Percentiles rank a stretch among this genome's conserved stretches.
Evolutionary conservation across 2,888 invertebrate genomes (phyloP).

Genomic region (Incurvaria masculella): DNA sequence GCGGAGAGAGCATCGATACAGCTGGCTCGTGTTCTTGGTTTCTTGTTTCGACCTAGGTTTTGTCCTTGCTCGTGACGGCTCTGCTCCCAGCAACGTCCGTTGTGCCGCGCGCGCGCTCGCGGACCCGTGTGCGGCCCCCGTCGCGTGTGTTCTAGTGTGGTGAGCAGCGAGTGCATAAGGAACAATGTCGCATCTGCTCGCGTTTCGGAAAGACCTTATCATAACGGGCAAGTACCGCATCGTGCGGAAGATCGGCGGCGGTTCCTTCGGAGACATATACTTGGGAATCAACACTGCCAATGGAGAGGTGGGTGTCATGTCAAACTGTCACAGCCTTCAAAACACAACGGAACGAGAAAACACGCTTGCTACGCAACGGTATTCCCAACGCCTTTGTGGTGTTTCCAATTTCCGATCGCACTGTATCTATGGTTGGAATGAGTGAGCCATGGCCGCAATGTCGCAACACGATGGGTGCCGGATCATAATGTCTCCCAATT

Average conservation of each 20-base stretch:
- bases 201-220: constrained; percentile 59
- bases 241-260: constrained; percentile 96
- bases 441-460: too few species aligned
- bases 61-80: neutral
- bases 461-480: too few species aligned
- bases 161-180: neutral
- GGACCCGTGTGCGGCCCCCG: neutral
- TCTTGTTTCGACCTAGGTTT: neutral
- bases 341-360: too few species aligned
- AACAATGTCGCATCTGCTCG: neutral
- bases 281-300: constrained; percentile 88
- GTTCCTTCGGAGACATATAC: constrained; percentile 99
- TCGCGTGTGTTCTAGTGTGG: neutral
- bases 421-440: too few species aligned
- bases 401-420: too few species aligned
- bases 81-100: neutral
- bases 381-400: too few species aligned
- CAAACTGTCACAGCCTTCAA: neutral
- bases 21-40: neutral
- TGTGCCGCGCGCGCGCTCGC: neutral
- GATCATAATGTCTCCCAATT: too few species aligned
- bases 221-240: constrained; percentile 93
- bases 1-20: neutral
- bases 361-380: too few species aligned
- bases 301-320: constrained; percentile 70